Conservation (phyloP, 2,797 vertebrate genomes). For the Phoeniculus purpureus region DNA sequence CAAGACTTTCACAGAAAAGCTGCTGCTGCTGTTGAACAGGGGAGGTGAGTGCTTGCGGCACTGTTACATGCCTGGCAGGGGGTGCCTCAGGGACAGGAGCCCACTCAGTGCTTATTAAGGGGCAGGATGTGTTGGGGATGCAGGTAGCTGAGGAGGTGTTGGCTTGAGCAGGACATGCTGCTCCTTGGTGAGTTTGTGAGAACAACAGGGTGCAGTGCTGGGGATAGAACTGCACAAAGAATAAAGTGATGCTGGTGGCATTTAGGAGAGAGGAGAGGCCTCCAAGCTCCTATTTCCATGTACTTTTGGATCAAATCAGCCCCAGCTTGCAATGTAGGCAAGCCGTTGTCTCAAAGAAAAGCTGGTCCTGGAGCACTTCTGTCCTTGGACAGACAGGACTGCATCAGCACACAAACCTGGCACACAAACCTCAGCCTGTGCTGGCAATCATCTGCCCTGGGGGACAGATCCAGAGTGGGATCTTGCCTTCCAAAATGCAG, state of each 20-base stretch:
- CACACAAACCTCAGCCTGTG: not conserved
- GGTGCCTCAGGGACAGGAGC: not conserved
- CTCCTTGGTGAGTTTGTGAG: not conserved
- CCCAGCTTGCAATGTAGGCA: not conserved
- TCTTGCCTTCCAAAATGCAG: not conserved
- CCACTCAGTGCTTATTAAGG: fast-evolving
- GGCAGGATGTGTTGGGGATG: not conserved
- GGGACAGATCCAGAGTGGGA: not conserved
- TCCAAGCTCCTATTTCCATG: not conserved
- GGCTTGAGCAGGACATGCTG: not conserved
- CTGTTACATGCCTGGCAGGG: not conserved
- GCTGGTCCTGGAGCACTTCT: not conserved
- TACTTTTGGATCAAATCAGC: not conserved
- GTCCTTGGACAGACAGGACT: not conserved
- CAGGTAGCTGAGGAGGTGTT: not conserved
- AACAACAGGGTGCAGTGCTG: not conserved
- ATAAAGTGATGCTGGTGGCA: not conserved
- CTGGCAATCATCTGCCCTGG: not conserved
- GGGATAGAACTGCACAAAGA: not conserved
- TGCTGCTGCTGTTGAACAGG: conserved; percentile 93
- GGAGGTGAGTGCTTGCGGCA: conserved; percentile 83
- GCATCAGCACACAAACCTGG: fast-evolving
- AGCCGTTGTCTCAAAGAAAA: not conserved
- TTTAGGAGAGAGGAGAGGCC: not conserved
- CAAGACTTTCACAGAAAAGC: conserved; percentile 94